Base-by-base conservation (phyloP, 2,888 invertebrate species). In the Drosophila limbata region DNA sequence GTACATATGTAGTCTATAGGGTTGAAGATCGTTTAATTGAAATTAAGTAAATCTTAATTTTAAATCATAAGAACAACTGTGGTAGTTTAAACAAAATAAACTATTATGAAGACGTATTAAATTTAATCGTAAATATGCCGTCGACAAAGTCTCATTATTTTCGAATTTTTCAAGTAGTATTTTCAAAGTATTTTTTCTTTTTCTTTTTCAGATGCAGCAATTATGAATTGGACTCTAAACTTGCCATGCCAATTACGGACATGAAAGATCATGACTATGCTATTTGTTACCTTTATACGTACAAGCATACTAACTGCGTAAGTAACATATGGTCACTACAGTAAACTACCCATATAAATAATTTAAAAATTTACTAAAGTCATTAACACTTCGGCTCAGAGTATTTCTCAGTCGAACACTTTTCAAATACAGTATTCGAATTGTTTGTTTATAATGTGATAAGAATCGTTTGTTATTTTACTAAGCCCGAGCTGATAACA, bases 401-500 rank as follows among this genome's bases (percentile, higher is more conserved):
- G 72, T 48, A 62, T 73, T 52, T 42, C 10, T 1, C 17, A 53
- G 69, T 61, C 61, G 51, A 50, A 9, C 33, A 50, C 1, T 17
- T 1, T 4, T 3, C 3, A 11, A 19, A 10, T 37, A 37, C 13
- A 17, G 5, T 11, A 42, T 40, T 39, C 47, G 55, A 48, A 40
- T 42, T 42, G 44, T 40, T 45, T 42, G 39, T 28, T 39, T 8
- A 2, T 40, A 21, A 11, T 28, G 39, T 47, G 75, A 73, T 78
- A 75, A 75, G 75, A 60, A 45, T 44, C 50, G 15, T 59, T 77
- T 25, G 40, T n/a, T 50, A 15, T 44, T 19, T n/a, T 52, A 19
- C 47, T 55, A 37, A 28, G 35, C 47, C 55, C 15, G 17, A 37
- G 33, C 63, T 73, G 79, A 75, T 75, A 75, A 73, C 28, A 35